Conservation (phyloP, 1,140 invertebrate genomes). For the Drosophila ficusphila region DNA sequence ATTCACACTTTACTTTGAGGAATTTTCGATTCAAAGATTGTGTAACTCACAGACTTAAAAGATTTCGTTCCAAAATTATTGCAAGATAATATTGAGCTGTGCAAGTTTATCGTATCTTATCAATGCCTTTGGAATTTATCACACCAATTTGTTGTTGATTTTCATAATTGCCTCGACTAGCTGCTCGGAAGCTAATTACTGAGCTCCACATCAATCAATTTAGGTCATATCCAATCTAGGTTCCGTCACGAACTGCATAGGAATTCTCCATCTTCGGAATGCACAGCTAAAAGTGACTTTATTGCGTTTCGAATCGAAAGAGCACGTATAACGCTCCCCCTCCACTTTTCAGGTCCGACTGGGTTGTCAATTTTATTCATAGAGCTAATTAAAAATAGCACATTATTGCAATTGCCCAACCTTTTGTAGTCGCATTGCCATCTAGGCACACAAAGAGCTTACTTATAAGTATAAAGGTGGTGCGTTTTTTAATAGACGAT, state of each 20-base stretch:
- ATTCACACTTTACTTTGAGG: too few relatives aligned
- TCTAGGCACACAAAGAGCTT: conserved; percentile 32
- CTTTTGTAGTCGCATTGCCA: conserved; percentile 40
- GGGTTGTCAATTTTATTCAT: conserved; percentile 47
- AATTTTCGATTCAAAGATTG: too few relatives aligned
- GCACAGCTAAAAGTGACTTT: conserved; percentile 26
- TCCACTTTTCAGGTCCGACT: background rate
- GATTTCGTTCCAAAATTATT: too few relatives aligned
- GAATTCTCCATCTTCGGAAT: conserved; percentile 33
- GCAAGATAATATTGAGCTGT: background rate
- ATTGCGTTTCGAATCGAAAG: background rate
- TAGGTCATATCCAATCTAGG: conserved; percentile 32
- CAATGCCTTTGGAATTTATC: background rate
- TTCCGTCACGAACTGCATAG: conserved; percentile 28
- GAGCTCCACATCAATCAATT: conserved; percentile 25
- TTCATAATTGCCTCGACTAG: background rate
- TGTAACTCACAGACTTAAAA: too few relatives aligned
- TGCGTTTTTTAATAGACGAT: background rate
- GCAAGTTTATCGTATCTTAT: background rate
- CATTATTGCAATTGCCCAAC: conserved; percentile 59
- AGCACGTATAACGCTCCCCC: background rate
- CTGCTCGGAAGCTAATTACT: conserved; percentile 4
- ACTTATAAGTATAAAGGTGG: conserved; percentile 16
- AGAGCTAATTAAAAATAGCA: conserved; percentile 63
- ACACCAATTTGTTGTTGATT: conserved; percentile 3